These are phyloP conservation scores for Catharus minimus DNA, from an alignment of 2,113 vertebrate species.

Conservation along the genomic window DNA sequence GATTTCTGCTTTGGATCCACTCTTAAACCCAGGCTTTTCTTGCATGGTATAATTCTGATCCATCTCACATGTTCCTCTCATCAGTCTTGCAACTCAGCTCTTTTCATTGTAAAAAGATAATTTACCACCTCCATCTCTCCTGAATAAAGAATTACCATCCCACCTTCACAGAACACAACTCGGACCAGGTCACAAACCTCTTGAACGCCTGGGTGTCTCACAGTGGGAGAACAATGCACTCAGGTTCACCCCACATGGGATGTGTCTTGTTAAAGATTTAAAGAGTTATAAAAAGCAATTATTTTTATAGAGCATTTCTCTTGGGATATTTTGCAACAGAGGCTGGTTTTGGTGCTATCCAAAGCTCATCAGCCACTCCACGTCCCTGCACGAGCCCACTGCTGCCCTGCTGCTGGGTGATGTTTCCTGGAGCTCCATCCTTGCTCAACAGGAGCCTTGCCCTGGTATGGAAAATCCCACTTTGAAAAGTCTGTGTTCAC, in stretches of 20 bases:
- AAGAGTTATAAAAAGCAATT: background rate
- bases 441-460: background rate
- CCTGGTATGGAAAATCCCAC: rapidly evolving
- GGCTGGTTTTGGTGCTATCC: background rate
- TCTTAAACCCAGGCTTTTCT: background rate
- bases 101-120: background rate
- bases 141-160: background rate
- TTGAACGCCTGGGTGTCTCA: rapidly evolving
- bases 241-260: background rate
- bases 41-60: background rate
- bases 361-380: background rate
- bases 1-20: background rate
- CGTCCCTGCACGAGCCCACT: background rate
- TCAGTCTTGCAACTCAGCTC: background rate
- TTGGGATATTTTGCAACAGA: background rate
- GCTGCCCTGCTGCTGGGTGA: background rate
- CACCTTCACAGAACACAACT: background rate
- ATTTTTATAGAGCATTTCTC: background rate
- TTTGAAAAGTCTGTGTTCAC: background rate
- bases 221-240: rapidly evolving
- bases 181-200: background rate
- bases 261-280: background rate
- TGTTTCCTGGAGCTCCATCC: background rate
- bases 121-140: background rate
- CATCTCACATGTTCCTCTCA: background rate